phyloP scores from a whole-genome alignment of 2,113 vertebrate genomes.

The Pagrus major region DNA sequence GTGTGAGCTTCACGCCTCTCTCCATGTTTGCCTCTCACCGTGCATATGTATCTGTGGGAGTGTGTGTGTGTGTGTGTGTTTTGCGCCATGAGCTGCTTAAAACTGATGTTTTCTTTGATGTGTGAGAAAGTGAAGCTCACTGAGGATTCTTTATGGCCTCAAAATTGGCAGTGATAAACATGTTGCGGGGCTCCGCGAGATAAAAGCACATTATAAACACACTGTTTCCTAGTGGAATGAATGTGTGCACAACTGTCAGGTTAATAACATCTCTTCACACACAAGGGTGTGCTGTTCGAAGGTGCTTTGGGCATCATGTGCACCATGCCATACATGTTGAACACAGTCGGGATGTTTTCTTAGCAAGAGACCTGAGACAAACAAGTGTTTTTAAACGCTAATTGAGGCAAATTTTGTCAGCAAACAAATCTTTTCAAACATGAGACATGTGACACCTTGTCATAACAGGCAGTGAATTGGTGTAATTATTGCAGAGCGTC shows the following conservation, averaged over 20 bases:
- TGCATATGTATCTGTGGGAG: background rate
- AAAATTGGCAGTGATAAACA: conserved; percentile 35
- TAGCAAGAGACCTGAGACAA: conserved; percentile 2
- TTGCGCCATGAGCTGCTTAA: background rate
- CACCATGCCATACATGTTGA: conserved; percentile 10
- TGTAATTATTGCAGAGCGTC: conserved; percentile 26
- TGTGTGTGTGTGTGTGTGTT: background rate
- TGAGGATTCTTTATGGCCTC: conserved; percentile 18
- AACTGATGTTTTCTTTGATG: conserved; percentile 21
- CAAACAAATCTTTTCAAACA: conserved; percentile 25
- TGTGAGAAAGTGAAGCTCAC: conserved; percentile 14
- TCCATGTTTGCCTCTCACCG: conserved; percentile 6
- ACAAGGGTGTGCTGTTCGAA: conserved; percentile 5
- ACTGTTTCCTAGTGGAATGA: conserved; percentile 21
- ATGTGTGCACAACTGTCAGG: background rate
- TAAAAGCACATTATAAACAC: conserved; percentile 39
- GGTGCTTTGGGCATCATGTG: background rate
- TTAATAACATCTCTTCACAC: conserved; percentile 15
- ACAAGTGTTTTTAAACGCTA: conserved; percentile 9
- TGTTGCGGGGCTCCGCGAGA: conserved; percentile 5
- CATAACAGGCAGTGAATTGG: conserved; percentile 33
- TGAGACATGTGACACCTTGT: conserved; percentile 28
- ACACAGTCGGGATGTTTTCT: background rate
- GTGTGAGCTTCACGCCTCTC: background rate
- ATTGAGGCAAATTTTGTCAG: conserved; percentile 19